Conservation (phyloP, 2,113 vertebrate genomes). For the Microcebus jonahi region DNA sequence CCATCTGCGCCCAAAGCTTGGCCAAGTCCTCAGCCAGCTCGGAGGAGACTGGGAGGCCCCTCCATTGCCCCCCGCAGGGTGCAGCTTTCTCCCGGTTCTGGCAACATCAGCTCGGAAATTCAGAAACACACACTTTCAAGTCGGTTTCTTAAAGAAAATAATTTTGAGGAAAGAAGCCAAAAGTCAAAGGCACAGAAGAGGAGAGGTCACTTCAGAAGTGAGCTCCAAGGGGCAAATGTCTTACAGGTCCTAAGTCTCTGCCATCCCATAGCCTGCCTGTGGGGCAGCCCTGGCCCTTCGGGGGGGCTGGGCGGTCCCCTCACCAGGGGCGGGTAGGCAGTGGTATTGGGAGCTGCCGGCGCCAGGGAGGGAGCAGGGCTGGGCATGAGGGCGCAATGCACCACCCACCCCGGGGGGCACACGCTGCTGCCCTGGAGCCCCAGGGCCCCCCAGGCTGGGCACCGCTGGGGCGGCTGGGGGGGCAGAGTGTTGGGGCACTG, state of each 20-base stretch:
- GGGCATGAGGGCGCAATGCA: background rate
- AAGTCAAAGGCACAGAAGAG: rapidly evolving
- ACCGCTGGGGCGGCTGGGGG: rapidly evolving
- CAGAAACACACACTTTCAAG: background rate
- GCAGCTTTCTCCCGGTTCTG: background rate
- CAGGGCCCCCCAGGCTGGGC: background rate
- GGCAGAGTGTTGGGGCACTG: background rate
- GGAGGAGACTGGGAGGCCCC: rapidly evolving
- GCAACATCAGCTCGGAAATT: background rate
- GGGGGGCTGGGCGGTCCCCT: background rate
- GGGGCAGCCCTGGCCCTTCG: background rate
- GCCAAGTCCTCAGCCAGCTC: background rate
- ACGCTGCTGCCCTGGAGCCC: background rate
- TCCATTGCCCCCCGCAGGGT: background rate
- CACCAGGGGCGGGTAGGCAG: background rate
- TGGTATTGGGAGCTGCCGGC: background rate
- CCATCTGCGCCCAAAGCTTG: rapidly evolving
- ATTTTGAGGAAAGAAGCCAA: rapidly evolving
- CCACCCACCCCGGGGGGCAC: background rate
- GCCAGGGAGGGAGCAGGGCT: too few relatives aligned
- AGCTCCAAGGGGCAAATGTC: rapidly evolving
- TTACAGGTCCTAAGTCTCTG: rapidly evolving
- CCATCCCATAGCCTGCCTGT: background rate
- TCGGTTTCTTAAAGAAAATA: background rate
- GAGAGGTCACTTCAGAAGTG: background rate